Base-by-base conservation (phyloP, 2,797 vertebrate genomes). In the Apogon hyalosoma region DNA sequence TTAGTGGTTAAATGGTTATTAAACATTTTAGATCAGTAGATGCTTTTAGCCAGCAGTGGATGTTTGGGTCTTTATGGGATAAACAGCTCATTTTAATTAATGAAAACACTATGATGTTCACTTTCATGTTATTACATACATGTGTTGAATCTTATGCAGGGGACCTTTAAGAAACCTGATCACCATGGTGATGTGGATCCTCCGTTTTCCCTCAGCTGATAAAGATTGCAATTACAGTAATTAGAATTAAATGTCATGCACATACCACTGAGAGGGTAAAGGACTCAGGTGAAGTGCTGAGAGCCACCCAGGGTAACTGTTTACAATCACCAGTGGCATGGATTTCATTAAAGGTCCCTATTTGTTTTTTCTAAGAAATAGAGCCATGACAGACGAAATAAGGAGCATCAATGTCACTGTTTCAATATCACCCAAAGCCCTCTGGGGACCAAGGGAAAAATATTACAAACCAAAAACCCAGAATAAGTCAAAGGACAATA, bases 241-340 rank as follows among this genome's bases (percentile, higher is more conserved):
- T 78, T 79, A 74, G 52, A 77, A 74, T 73, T 45, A 83, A 81
- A 88, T 76, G 78, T 82, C 70, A 77, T 50, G 63, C 57, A 61
- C 13, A 43, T 43, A 73, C 50, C 69, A 70, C 55, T 18, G 60
- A 62, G 63, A 80, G 75, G 77, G 59, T 63, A 55, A 69, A 75
- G 68, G 73, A 79, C 52, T 56, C 10, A 11, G 53, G 63, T 45
- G 52, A 68, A 66, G 77, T 54, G 61, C 65, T 61, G 48, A n/a
- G 57, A 78, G 62, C 7, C 36, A 31, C 69, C 62, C n/a, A 14
- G 24, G 36, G 68, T 69, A 60, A 64, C 18, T 19, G 0, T 71
- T 77, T 53, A 45, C 46, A 72, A 63, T 78, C 77, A 64, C 54
- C 61, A 57, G 47, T 60, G 50, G 52, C 56, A 54, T 18, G 43